Base-by-base conservation (phyloP, 2,888 invertebrate species). In the Hipparchia sbordonii region DNA sequence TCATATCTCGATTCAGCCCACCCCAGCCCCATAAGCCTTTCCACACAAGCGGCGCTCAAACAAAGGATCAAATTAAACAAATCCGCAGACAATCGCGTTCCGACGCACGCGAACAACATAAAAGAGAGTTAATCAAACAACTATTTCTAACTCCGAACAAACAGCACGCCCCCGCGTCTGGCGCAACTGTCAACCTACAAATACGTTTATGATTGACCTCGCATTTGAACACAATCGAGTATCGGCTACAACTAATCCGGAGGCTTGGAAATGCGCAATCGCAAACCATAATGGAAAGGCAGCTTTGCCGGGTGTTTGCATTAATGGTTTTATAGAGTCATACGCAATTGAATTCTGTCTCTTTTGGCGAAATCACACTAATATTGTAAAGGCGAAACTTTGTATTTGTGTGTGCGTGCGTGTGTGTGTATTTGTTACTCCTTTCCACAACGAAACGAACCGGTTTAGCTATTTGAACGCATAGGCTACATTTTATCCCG, bases 41-140 rank as follows among this genome's bases (percentile, higher is more conserved):
- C 86, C 90, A 91, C 91, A 89, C 89, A 88, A 89, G 85, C 86
- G 88, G 79, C 79, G 82, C 82, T 89, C 92, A 92, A 92, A 93
- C 93, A 93, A 93, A 91, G 91, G 91, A 86, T 87, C 89, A 88
- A 93, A 91, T 93, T 92, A 91, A 91, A 92, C 92, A 91, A 92
- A 92, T 92, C 90, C 89, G 86, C 86, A 84, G 87, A 90, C 90
- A 91, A 91, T 89, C 90, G 88, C 86, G 87, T 87, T 87, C 87
- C 88, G 82, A 84, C 83, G 85, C 81, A 84, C 82, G 83, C 79
- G 81, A 86, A 90, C 91, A 92, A 90, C 91, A 93, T 93, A 91
- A 93, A 93, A 93, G 93, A 89, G 91, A 91, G 90, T 89, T 91
- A 90, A 93, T 93, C 93, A 92, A 92, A 92, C 91, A 91, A 89